Evolutionary conservation across 2,797 vertebrate species (phyloP).

Genomic region (Arremon aurantiirostris): DNA sequence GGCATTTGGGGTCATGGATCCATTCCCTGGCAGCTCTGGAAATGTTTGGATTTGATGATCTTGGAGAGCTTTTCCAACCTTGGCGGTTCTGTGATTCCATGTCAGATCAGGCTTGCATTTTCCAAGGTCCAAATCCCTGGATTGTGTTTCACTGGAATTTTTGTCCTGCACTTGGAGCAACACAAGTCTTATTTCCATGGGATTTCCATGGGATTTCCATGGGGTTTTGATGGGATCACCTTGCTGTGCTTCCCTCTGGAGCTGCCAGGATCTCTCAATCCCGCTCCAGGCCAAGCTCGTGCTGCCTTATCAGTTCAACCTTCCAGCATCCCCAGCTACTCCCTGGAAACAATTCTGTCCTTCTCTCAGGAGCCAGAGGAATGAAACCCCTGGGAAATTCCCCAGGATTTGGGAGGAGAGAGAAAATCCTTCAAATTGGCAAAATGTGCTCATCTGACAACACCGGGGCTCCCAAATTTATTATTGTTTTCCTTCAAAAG

Average conservation of each 20-base stretch:
- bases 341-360: neutral
- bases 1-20: neutral
- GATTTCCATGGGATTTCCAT: neutral
- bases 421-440: neutral
- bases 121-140: accelerated
- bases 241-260: neutral
- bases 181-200: neutral
- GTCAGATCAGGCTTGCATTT: neutral
- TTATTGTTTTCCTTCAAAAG: neutral
- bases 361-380: neutral
- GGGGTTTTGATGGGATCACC: neutral
- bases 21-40: neutral
- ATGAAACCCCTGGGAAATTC: neutral
- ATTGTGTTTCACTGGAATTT: neutral
- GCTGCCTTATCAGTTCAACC: neutral
- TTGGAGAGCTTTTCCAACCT: neutral
- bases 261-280: neutral
- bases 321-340: neutral
- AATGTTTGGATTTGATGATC: neutral
- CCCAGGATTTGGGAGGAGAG: neutral
- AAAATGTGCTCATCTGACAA: neutral
- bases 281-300: accelerated
- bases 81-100: accelerated
- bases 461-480: neutral
- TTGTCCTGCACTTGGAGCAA: neutral